phyloP scores from a whole-genome alignment of 2,797 vertebrate genomes.

The Falco peregrinus region DNA sequence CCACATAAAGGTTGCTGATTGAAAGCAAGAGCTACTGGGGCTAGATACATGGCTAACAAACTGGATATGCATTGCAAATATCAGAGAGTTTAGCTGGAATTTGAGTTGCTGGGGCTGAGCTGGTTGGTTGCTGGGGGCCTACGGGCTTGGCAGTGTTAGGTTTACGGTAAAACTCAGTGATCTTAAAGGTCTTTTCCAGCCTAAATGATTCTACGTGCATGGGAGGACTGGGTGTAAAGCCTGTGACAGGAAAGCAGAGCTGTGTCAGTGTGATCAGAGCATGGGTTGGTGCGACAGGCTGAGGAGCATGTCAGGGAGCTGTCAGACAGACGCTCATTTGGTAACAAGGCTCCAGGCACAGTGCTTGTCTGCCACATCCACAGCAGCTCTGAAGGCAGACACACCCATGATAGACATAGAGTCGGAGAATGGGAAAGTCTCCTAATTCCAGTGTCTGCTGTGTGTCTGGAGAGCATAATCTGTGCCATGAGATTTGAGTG shows the following conservation, averaged over 20 bases:
- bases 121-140: background rate
- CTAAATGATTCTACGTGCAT: too few species aligned
- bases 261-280: background rate
- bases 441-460: background rate
- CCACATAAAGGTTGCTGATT: fast-evolving
- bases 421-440: background rate
- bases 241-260: background rate
- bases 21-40: background rate
- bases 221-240: background rate
- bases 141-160: background rate
- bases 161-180: too few species aligned
- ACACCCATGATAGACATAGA: background rate
- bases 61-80: background rate
- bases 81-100: background rate
- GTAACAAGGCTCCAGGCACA: background rate
- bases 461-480: background rate
- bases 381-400: background rate
- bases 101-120: background rate
- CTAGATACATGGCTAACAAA: fast-evolving
- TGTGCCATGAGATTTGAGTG: background rate
- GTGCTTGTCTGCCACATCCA: background rate
- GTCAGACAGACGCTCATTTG: background rate
- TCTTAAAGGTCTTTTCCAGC: too few species aligned
- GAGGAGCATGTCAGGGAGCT: background rate
- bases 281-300: background rate